Base-by-base conservation (phyloP, 2,888 invertebrate genomes). In the Rhagonycha fulva region DNA sequence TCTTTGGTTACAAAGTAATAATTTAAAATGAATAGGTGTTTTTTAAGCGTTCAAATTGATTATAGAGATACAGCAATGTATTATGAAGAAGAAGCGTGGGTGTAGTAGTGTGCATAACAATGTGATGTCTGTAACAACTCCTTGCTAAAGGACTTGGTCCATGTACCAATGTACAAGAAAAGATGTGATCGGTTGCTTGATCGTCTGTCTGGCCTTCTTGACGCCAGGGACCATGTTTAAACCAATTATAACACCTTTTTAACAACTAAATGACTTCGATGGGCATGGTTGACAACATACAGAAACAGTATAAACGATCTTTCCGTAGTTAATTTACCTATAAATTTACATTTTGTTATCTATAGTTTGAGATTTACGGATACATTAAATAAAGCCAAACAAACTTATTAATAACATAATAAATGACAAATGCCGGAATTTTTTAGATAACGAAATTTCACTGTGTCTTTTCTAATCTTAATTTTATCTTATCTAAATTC, bases 221-320 rank as follows among this genome's bases (percentile, higher is more conserved):
- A 87, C 88, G 88, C 88, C 88, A 87, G 86, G 81, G 83, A 82
- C 83, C 85, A 81, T 87, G 87, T 87, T 86, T 84, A 85, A 86
- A 86, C 88, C 88, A 88, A 88, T 87, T 88, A 88, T 88, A 88
- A 87, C 88, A 87, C 87, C 87, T 88, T 66, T 66, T 84, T 85
- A 85, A 87, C 86, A 86, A 86, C 85, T 84, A 86, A 86, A 87
- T 86, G 86, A 86, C 85, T 85, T 81, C 85, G 86, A 86, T 86
- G 86, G 85, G 85, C 87, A 86, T 85, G 84, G 83, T 81, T 81
- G 85, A 84, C 85, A 84, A 85, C 77, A 76, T 76, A 78, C 78
- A 68, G 68, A 28, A 32, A 68, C 28, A 19, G 68, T 68, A 66
- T 66, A 66, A 66, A 66, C 63, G 63, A 66, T 66, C 63, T 66